phyloP scores from a whole-genome alignment of 2,888 invertebrate species.

The Cephalotes varians region DNA sequence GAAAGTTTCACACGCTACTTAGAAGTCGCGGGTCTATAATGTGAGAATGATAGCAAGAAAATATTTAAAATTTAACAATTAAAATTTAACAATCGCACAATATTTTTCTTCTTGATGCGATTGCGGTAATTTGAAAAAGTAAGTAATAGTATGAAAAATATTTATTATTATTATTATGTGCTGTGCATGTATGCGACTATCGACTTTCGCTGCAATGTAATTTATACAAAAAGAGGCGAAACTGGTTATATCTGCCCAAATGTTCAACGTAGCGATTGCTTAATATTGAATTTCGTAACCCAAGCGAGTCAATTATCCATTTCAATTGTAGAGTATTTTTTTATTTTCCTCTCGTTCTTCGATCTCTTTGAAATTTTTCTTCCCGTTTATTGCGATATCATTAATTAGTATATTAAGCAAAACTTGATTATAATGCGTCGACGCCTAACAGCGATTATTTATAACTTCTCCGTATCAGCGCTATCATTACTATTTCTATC shows the following conservation, averaged over 20 bases:
- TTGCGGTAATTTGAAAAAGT: background rate
- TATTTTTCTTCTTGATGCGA: background rate
- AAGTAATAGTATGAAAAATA: background rate
- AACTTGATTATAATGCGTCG: background rate
- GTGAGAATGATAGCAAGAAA: background rate
- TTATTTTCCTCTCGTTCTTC: background rate
- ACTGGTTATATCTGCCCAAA: slow-evolving; percentile 15
- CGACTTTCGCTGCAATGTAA: background rate
- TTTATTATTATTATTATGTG: background rate
- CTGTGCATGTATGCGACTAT: background rate
- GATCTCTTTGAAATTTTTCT: background rate
- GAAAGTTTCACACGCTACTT: background rate
- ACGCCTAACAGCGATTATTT: background rate
- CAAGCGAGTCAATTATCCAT: background rate
- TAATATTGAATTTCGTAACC: slow-evolving; percentile 21
- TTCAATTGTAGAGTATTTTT: background rate
- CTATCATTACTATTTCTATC: background rate
- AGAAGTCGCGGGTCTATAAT: background rate
- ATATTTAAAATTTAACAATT: background rate
- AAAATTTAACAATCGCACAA: background rate
- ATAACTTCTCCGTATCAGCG: no score
- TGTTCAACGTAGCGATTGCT: background rate
- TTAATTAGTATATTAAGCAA: background rate
- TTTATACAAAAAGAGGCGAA: slow-evolving; percentile 18
- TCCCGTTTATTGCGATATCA: background rate